phyloP scores from a whole-genome alignment of 2,113 vertebrate species.

The Octodon degus region DNA sequence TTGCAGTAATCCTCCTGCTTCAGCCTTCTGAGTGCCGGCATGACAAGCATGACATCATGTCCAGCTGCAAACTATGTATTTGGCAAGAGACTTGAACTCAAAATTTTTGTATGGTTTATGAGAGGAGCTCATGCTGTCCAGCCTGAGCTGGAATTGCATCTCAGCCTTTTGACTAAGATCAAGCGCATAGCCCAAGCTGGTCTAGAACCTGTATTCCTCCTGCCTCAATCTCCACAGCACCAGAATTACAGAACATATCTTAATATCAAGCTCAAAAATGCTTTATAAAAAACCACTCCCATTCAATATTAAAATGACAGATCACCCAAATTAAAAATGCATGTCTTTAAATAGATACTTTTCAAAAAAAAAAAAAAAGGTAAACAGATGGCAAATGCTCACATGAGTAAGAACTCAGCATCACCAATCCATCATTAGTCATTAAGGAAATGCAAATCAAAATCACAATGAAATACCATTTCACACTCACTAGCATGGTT shows the following conservation, averaged over 20 bases:
- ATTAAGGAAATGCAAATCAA: not conserved
- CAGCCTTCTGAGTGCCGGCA: no score
- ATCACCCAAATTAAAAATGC: not conserved
- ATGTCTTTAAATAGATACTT: not conserved
- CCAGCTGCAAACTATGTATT: not conserved
- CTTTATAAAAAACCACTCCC: not conserved
- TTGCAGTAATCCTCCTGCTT: no score
- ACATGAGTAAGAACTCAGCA: not conserved
- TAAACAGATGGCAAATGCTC: not conserved
- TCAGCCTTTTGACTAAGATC: not conserved
- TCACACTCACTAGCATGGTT: not conserved
- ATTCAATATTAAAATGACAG: not conserved
- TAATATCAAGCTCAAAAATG: not conserved
- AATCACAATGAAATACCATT: not conserved
- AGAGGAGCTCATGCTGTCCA: not conserved
- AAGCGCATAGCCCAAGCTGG: not conserved
- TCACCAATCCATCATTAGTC: not conserved
- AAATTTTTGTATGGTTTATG: not conserved
- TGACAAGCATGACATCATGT: no score
- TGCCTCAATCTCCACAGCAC: not conserved
- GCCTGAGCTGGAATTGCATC: not conserved
- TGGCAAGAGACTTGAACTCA: not conserved
- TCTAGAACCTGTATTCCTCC: not conserved
- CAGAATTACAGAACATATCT: not conserved
- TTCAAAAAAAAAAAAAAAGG: conserved; percentile 26